These are phyloP conservation scores for Ectropis grisescens DNA, from an alignment of 1,140 invertebrate species.

Conservation along the genomic window DNA sequence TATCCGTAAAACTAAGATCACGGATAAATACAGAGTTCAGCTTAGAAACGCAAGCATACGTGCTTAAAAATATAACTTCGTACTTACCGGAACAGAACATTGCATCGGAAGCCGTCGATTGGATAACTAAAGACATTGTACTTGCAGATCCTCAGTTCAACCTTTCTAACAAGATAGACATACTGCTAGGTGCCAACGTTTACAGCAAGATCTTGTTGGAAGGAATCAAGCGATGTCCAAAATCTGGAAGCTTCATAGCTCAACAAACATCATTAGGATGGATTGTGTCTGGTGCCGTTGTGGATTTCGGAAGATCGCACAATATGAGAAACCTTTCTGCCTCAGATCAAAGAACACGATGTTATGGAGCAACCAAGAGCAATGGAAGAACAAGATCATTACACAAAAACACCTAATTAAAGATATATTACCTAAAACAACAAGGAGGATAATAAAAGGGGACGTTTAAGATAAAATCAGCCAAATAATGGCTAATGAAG, in stretches of 20 bases:
- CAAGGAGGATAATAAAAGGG: constrained; percentile 4
- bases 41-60: too few relatives aligned
- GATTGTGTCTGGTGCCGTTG: constrained; percentile 6
- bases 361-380: constrained; percentile 7
- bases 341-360: neutral
- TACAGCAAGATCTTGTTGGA: constrained; percentile 2
- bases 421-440: constrained; percentile 3
- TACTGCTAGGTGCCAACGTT: too few relatives aligned
- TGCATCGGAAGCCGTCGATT: too few relatives aligned
- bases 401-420: constrained; percentile 4
- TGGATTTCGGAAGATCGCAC: neutral
- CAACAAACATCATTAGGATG: constrained; percentile 9
- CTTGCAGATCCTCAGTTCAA: too few relatives aligned
- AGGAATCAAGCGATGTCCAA: constrained; percentile 5
- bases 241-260: too few relatives aligned
- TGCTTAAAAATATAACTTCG: too few relatives aligned
- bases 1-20: too few relatives aligned
- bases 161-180: too few relatives aligned
- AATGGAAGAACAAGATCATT: constrained; percentile 5
- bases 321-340: too few relatives aligned
- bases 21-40: too few relatives aligned
- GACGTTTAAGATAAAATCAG: neutral
- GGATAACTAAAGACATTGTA: too few relatives aligned
- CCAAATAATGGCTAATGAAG: neutral
- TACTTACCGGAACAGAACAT: too few relatives aligned